These are phyloP conservation scores for Octopus sinensis DNA, from an alignment of 1,140 invertebrate species.

Conservation along the genomic window DNA sequence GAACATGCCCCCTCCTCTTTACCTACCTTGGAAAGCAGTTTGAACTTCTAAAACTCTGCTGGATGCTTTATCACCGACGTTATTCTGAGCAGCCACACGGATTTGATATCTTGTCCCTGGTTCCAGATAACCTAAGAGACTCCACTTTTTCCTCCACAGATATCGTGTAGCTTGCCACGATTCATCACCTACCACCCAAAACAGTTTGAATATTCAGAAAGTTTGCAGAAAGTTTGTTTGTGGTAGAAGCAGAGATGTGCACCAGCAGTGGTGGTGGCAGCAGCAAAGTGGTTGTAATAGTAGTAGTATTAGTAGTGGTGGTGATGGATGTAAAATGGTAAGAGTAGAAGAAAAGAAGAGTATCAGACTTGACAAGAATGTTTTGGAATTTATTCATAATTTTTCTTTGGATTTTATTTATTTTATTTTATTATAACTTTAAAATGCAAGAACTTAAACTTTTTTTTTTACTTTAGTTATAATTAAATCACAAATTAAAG, in stretches of 20 bases:
- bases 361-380: neutral
- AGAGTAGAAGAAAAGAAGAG: neutral
- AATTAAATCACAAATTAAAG: too few species aligned
- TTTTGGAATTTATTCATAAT: neutral
- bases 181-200: neutral
- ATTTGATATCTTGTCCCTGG: neutral
- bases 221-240: neutral
- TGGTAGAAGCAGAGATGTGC: neutral
- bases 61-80: neutral
- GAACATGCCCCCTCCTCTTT: neutral
- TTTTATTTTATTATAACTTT: neutral
- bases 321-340: neutral
- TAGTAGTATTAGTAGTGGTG: neutral
- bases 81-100: constrained; percentile 3
- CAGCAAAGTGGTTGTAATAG: neutral
- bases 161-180: neutral
- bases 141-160: neutral
- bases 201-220: too few species aligned
- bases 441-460: too few species aligned
- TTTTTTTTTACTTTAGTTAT: too few species aligned
- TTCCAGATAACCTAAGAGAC: neutral
- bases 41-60: neutral
- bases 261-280: neutral
- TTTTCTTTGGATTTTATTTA: neutral
- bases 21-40: neutral